Conservation (phyloP, 1,140 invertebrate genomes). For the Mycetomoellerius zeteki region DNA sequence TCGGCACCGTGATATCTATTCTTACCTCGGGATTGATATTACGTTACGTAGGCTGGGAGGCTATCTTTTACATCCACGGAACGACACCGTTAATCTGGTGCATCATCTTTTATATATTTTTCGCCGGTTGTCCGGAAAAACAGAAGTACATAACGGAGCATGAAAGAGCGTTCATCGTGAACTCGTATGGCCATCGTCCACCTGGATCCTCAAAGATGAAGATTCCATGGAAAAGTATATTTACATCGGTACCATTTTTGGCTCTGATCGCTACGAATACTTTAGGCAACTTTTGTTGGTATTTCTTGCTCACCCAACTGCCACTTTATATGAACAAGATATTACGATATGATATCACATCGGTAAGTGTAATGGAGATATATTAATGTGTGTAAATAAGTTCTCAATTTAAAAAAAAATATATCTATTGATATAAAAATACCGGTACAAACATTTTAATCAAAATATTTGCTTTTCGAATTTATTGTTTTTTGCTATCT, state of each 20-base stretch:
- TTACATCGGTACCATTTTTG: conserved; percentile 92
- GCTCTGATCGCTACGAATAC: conserved; percentile 91
- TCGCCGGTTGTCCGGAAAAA: conserved; percentile 91
- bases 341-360: conserved; percentile 94
- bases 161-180: conserved; percentile 89
- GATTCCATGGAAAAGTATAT: conserved; percentile 90
- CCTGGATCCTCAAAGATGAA: conserved; percentile 78
- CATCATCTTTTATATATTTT: conserved; percentile 89
- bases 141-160: conserved; percentile 92
- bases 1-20: conserved; percentile 93
- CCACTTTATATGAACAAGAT: conserved; percentile 97
- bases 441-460: no score
- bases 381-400: background rate
- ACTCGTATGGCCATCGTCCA: conserved; percentile 87
- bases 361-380: conserved; percentile 86
- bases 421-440: no score
- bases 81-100: conserved; percentile 90
- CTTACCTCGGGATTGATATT: conserved; percentile 91
- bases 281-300: conserved; percentile 97
- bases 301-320: conserved; percentile 96
- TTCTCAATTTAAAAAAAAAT: no score
- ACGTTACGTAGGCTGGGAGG: conserved; percentile 90
- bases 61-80: conserved; percentile 94
- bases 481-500: no score
- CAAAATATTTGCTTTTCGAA: no score